Conservation (phyloP, 2,797 vertebrate species). For the Ceryle rudis region DNA sequence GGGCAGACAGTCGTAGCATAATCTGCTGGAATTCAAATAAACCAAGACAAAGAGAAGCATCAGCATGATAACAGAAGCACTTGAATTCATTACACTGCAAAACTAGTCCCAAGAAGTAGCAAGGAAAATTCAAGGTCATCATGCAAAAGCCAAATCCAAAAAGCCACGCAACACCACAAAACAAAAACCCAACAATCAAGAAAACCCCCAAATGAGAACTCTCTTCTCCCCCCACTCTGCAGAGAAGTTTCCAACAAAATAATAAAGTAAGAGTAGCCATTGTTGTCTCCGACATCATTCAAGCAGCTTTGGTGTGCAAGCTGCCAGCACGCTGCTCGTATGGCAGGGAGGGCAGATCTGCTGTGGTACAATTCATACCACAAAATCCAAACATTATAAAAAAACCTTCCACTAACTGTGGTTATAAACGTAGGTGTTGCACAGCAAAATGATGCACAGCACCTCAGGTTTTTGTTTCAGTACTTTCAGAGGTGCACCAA, state of each 20-base stretch:
- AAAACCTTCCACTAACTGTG: background rate
- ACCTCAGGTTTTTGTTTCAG: fast-evolving
- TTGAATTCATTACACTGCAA: background rate
- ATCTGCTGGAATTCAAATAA: conserved; percentile 58
- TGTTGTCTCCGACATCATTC: background rate
- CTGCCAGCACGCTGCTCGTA: background rate
- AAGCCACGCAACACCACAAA: too few relatives aligned
- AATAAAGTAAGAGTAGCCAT: background rate
- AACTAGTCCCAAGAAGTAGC: background rate
- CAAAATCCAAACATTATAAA: background rate
- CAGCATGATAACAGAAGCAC: conserved; percentile 48
- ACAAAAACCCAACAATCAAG: too few relatives aligned
- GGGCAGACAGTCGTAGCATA: conserved; percentile 32
- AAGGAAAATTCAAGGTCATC: conserved; percentile 64
- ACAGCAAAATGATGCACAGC: background rate
- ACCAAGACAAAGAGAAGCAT: conserved; percentile 58
- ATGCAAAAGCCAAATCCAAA: background rate
- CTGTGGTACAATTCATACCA: fast-evolving
- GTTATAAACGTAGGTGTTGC: fast-evolving
- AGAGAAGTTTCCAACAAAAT: background rate
- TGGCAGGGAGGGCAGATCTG: background rate
- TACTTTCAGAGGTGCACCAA: background rate
- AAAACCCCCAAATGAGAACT: background rate
- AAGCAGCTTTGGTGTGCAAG: background rate
- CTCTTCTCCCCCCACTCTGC: background rate